These are phyloP conservation scores for Thelohanellus kitauei DNA, from an alignment of 30 jellyfish, hydroid and myxozoan species.

Conservation along the genomic window DNA sequence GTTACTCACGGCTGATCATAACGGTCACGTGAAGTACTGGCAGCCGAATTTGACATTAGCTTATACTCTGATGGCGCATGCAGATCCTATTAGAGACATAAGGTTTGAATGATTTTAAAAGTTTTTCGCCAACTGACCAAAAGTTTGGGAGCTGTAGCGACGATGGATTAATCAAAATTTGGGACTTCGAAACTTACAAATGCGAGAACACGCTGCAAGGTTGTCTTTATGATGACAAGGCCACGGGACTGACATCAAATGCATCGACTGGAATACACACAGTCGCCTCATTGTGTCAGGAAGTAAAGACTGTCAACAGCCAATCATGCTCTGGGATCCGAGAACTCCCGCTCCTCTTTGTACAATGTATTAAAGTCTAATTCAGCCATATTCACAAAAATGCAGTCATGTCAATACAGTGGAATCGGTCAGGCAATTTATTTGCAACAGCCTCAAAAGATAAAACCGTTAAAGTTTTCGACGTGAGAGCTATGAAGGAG, in stretches of 20 bases:
- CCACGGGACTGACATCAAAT: conserved; percentile 91
- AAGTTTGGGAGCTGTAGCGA: conserved; percentile 85
- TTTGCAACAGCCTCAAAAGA: conserved; percentile 91
- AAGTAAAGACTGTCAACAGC: conserved; percentile 94
- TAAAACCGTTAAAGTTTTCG: conserved; percentile 54
- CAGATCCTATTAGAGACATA: conserved; percentile 70
- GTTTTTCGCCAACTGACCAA: conserved; percentile 91
- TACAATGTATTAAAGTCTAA: conserved; percentile 24
- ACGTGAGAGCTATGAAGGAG: conserved; percentile 62
- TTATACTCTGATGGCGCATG: conserved; percentile 37
- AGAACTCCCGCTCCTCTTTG: conserved; percentile 35
- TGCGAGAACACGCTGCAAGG: background rate
- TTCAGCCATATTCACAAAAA: conserved; percentile 57
- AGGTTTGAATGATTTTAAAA: conserved; percentile 20
- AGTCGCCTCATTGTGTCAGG: conserved; percentile 79
- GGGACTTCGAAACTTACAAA: conserved; percentile 73
- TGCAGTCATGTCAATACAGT: conserved; percentile 67
- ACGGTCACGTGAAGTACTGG: conserved; percentile 67
- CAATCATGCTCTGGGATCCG: conserved; percentile 86
- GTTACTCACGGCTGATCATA: conserved; percentile 65
- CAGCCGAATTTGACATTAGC: conserved; percentile 70
- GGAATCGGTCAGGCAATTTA: conserved; percentile 84
- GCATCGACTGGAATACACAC: conserved; percentile 85
- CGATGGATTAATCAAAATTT: conserved; percentile 54
- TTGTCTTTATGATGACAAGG: conserved; percentile 7